Conservation (phyloP, 1,140 invertebrate species). For the Aphelenchoides fujianensis region DNA sequence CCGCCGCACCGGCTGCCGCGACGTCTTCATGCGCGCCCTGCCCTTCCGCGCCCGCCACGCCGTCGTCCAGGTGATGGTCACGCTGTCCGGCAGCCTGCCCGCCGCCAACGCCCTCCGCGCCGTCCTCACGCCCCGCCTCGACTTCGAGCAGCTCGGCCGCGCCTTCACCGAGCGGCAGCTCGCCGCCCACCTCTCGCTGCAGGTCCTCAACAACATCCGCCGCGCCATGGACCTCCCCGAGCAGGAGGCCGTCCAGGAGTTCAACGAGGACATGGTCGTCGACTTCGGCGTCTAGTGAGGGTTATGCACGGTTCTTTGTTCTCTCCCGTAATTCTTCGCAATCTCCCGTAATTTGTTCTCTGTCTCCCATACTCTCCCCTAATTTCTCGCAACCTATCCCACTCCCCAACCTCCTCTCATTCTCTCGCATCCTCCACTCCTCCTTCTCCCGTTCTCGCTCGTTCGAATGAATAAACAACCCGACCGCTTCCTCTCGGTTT, state of each 20-base stretch:
- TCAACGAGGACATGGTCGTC: neutral
- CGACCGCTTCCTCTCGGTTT: no score
- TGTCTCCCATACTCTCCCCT: no score
- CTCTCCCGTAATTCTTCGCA: no score
- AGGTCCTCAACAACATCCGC: neutral
- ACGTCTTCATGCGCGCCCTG: constrained; percentile 39
- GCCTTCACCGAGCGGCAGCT: neutral
- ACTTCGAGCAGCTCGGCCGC: neutral
- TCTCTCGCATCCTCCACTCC: no score
- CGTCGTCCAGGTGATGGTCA: neutral
- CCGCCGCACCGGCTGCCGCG: constrained; percentile 25
- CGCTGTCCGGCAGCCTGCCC: neutral
- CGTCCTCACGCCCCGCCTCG: neutral
- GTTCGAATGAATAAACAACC: no score
- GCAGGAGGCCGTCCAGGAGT: neutral
- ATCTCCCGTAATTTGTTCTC: no score
- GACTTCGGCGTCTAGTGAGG: no score
- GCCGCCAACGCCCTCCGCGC: constrained; percentile 4
- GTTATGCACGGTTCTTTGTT: no score
- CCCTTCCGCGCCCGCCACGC: neutral
- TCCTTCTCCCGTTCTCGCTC: no score
- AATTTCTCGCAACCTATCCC: no score
- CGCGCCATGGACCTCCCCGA: neutral
- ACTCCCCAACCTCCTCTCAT: no score
- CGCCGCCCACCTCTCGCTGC: neutral